These are phyloP conservation scores for Riparia riparia DNA, from an alignment of 2,113 vertebrate genomes.

Conservation along the genomic window DNA sequence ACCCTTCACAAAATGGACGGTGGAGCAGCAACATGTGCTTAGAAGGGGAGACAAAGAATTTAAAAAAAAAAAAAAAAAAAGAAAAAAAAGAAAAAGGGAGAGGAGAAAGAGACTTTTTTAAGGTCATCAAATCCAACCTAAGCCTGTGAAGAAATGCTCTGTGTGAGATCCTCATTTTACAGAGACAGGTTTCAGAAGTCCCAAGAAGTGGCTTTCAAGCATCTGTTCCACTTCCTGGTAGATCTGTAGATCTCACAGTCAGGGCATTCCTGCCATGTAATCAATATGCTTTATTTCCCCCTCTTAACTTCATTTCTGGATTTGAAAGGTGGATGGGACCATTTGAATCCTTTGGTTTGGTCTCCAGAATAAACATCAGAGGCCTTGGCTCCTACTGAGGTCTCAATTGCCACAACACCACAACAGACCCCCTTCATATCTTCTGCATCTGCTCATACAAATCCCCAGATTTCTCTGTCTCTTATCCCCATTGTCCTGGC, in stretches of 20 bases:
- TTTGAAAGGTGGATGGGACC: neutral
- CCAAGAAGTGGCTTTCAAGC: neutral
- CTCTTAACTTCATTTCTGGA: neutral
- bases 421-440: neutral
- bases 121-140: neutral
- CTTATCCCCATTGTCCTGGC: neutral
- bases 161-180: neutral
- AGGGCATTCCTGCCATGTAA: neutral
- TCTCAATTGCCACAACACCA: neutral
- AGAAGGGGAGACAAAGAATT: neutral
- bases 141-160: neutral
- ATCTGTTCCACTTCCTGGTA: neutral
- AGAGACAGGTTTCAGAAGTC: neutral
- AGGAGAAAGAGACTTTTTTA: neutral
- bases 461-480: neutral
- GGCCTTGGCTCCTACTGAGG: rapidly evolving
- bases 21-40: neutral
- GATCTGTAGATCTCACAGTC: slow-evolving; percentile 28
- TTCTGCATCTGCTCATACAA: neutral
- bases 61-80: neutral
- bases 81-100: neutral
- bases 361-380: neutral
- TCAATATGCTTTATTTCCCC: neutral
- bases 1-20: rapidly evolving
- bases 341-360: neutral